Evolutionary conservation across 2,113 vertebrate species (phyloP).

Genomic region (Trochalopteron elliotii): DNA sequence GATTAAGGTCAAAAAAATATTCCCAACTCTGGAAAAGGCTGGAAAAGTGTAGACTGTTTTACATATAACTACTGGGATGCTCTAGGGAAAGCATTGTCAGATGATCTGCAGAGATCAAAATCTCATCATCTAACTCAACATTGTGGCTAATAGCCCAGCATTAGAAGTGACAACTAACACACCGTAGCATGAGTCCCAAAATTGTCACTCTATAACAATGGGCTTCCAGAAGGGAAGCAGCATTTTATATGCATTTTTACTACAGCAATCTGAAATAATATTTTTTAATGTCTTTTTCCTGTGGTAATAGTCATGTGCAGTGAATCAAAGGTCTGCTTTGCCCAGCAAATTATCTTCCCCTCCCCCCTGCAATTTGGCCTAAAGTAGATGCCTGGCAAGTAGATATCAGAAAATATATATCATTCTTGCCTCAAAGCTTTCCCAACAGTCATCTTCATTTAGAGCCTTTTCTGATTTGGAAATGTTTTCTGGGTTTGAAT

Average conservation of each 20-base stretch:
- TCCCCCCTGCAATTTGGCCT: not conserved
- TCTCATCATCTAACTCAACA: not conserved
- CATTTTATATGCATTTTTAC: not conserved
- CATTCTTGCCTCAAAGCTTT: not conserved
- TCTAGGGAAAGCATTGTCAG: not conserved
- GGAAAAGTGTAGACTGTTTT: not conserved
- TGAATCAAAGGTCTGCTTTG: not conserved
- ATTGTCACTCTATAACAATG: not conserved
- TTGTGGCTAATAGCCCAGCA: not conserved
- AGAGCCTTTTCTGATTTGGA: not conserved
- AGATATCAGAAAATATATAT: not conserved
- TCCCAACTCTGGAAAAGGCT: rapidly evolving
- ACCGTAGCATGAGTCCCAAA: not conserved
- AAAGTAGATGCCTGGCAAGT: not conserved
- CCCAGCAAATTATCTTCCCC: not conserved
- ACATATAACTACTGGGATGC: not conserved
- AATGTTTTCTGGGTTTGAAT: not conserved
- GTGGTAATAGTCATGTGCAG: not conserved
- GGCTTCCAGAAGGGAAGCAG: not conserved
- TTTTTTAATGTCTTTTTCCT: not conserved
- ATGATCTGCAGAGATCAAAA: not conserved
- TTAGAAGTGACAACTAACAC: not conserved
- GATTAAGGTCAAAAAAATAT: not conserved
- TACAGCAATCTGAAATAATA: not conserved
- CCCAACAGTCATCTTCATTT: not conserved